Conservation (phyloP, 1,140 invertebrate species). For the Orius insidiosus region DNA sequence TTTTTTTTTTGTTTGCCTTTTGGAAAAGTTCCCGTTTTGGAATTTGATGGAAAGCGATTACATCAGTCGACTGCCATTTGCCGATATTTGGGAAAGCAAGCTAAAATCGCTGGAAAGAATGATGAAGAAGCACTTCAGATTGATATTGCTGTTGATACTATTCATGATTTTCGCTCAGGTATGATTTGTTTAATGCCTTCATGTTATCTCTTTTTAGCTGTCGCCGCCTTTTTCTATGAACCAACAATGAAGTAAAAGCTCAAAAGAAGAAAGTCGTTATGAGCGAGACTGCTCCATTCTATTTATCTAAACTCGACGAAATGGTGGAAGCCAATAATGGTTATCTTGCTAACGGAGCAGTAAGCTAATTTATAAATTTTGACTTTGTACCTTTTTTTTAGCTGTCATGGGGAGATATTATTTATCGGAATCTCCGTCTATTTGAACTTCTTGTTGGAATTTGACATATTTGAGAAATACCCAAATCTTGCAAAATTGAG, state of each 20-base stretch:
- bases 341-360: conserved; percentile 35
- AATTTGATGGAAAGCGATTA: conserved; percentile 30
- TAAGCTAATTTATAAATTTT: conserved; percentile 34
- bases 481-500: conserved; percentile 29
- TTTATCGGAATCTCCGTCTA: conserved; percentile 38
- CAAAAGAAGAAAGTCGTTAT: conserved; percentile 28
- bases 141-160: no score
- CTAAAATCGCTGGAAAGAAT: conserved; percentile 29
- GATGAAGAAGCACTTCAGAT: conserved; percentile 10
- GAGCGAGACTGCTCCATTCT: conserved; percentile 25
- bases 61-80: conserved; percentile 33
- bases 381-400: conserved; percentile 29
- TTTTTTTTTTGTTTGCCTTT: no score
- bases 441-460: conserved; percentile 36
- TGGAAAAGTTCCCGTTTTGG: conserved; percentile 33
- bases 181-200: no score
- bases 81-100: conserved; percentile 31
- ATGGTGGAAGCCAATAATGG: conserved; percentile 37
- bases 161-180: conserved; percentile 3
- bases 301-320: conserved; percentile 29
- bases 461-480: conserved; percentile 33
- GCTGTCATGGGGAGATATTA: conserved; percentile 45
- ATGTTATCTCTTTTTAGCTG: background rate
- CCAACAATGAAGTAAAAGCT: background rate
- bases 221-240: background rate